Conservation (phyloP, 2,888 invertebrate genomes). For the Microctonus hyperodae region DNA sequence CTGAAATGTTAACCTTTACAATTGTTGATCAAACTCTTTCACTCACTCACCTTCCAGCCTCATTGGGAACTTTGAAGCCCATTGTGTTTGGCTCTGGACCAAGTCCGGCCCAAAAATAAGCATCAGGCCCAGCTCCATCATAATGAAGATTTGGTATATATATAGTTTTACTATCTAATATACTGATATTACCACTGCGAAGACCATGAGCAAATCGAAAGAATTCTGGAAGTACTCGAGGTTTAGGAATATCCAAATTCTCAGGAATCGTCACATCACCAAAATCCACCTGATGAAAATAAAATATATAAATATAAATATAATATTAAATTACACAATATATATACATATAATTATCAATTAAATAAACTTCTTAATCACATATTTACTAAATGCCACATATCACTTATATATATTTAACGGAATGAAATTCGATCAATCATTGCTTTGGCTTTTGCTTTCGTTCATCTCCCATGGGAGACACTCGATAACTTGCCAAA, state of each 20-base stretch:
- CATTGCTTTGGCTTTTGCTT: conserved; percentile 37
- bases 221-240: conserved; percentile 84
- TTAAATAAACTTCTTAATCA: too few species aligned
- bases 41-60: conserved; percentile 77
- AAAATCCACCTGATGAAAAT: conserved; percentile 82
- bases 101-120: conserved; percentile 94
- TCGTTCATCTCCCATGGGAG: conserved; percentile 32
- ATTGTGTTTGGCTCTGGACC: conserved; percentile 81
- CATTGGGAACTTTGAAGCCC: conserved; percentile 90
- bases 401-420: background rate
- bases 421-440: conserved; percentile 46
- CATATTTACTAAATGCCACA: too few species aligned
- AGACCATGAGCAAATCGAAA: conserved; percentile 87
- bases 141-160: conserved; percentile 92
- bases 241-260: conserved; percentile 79
- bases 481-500: conserved; percentile 42
- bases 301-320: conserved; percentile 25
- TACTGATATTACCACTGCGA: conserved; percentile 89
- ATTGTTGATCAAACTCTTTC: conserved; percentile 53
- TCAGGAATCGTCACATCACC: conserved; percentile 84
- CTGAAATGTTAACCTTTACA: background rate
- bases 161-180: conserved; percentile 89
- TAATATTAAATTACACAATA: background rate
- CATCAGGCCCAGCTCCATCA: conserved; percentile 90
- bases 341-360: background rate